Percentiles rank a stretch among this genome's conserved stretches.
phyloP scores from a whole-genome alignment of 2,113 vertebrate genomes.

The Prinia subflava region DNA sequence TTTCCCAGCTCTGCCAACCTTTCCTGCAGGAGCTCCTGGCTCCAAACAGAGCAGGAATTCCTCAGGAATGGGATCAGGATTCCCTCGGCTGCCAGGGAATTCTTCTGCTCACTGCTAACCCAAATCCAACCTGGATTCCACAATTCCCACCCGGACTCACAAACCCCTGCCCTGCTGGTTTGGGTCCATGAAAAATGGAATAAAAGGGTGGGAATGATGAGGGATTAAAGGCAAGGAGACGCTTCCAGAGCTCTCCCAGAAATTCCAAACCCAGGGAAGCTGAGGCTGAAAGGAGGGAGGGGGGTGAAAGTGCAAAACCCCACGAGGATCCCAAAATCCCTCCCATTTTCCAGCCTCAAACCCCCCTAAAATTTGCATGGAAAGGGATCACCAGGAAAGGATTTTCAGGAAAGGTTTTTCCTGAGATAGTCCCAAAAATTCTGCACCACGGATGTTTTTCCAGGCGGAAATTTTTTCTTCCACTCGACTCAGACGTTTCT shows the following conservation, averaged over 20 bases:
- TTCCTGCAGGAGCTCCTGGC: background rate
- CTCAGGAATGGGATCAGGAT: background rate
- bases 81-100: background rate
- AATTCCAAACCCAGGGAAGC: background rate
- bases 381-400: no score
- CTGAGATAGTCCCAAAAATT: background rate
- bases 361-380: fast-evolving
- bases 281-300: background rate
- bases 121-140: background rate
- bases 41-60: background rate
- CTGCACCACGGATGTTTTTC: background rate
- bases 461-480: background rate
- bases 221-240: background rate
- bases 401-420: no score
- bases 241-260: no score
- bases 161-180: background rate
- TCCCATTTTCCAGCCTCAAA: background rate
- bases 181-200: background rate
- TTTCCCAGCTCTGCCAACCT: background rate
- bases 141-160: background rate
- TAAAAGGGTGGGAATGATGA: background rate
- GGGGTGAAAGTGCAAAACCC: background rate
- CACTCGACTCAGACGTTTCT: background rate
- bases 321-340: background rate
- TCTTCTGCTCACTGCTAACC: background rate